Conservation (phyloP, 1,140 invertebrate genomes). For the Aphidius gifuensis region DNA sequence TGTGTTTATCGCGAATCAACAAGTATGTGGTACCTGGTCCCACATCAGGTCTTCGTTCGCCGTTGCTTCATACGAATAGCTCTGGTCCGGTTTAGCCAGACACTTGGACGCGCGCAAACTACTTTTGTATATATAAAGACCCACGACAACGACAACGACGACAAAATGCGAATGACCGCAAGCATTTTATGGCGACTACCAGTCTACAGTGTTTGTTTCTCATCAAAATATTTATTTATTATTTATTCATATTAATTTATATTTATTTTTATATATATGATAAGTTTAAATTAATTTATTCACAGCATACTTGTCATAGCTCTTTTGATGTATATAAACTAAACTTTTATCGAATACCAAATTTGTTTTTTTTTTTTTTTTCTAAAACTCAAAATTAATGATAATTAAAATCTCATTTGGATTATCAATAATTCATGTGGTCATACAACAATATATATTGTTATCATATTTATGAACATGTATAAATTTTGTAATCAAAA, state of each 20-base stretch:
- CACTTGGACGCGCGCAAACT: constrained; percentile 13
- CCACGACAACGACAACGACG: constrained; percentile 11
- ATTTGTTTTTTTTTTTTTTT: too few species aligned
- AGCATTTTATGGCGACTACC: constrained; percentile 38
- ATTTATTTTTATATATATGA: too few species aligned
- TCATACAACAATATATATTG: too few species aligned
- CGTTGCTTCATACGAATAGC: background rate
- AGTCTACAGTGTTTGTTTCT: constrained; percentile 31
- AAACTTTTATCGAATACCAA: too few species aligned
- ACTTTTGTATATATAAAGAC: background rate
- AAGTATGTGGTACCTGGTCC: background rate
- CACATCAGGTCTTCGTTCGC: background rate
- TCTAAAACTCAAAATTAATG: too few species aligned
- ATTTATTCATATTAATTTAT: background rate
- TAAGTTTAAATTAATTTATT: too few species aligned
- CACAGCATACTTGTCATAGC: too few species aligned
- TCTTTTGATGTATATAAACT: too few species aligned
- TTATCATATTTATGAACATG: too few species aligned
- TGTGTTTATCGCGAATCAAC: background rate
- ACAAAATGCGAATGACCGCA: constrained; percentile 27
- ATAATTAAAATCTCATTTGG: too few species aligned
- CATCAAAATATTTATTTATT: constrained; percentile 4
- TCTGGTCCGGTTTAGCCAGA: constrained; percentile 20
- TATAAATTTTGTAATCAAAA: too few species aligned
- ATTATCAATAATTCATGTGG: too few species aligned